A percentile compares a stretch with the other conserved stretches of the same genome.
These are phyloP conservation scores for Monodelphis domestica DNA, from an alignment of 2,797 vertebrate genomes.

Conservation along the genomic window DNA sequence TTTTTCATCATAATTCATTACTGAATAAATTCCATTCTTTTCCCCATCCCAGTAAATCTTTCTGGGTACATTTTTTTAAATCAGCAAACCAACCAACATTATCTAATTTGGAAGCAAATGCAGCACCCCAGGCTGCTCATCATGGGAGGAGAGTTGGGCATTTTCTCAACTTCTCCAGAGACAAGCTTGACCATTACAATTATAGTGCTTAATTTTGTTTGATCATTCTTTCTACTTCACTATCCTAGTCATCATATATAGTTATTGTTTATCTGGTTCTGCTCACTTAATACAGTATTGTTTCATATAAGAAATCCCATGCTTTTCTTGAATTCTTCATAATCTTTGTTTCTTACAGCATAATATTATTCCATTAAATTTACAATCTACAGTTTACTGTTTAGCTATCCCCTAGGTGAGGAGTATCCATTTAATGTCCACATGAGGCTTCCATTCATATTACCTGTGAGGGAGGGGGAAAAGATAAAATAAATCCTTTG, in stretches of 20 bases:
- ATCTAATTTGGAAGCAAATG: neutral
- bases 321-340: neutral
- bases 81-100: neutral
- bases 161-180: neutral
- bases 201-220: neutral
- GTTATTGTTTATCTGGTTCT: neutral
- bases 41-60: neutral
- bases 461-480: too few relatives aligned
- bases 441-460: too few relatives aligned
- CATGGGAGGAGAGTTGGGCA: neutral
- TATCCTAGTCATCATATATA: neutral
- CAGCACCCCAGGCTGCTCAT: neutral
- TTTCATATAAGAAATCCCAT: neutral
- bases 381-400: neutral
- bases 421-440: neutral
- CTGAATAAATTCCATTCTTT: neutral
- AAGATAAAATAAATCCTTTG: too few relatives aligned
- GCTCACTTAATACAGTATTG: neutral
- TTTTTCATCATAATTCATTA: neutral
- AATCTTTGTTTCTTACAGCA: neutral
- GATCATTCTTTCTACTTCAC: neutral
- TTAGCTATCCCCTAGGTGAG: neutral
- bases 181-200: neutral
- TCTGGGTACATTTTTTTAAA: neutral
- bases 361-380: neutral